These are phyloP conservation scores for Ephestia elutella DNA, from an alignment of 1,140 invertebrate genomes.

Conservation along the genomic window DNA sequence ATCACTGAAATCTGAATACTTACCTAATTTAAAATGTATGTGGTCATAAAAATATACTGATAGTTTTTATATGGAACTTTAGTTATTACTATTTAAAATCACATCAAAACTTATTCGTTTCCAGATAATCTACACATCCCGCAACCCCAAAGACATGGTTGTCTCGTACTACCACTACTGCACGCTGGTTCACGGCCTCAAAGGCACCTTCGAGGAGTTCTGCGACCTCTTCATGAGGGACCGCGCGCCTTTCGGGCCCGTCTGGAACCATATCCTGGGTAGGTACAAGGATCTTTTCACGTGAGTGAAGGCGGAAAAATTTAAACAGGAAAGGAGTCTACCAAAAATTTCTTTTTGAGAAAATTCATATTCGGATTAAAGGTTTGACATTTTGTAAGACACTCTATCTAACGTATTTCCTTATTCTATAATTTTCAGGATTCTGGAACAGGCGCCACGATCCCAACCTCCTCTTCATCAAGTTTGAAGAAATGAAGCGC, in stretches of 20 bases:
- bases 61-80: too few species aligned
- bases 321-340: too few species aligned
- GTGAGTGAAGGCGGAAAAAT: too few species aligned
- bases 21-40: too few species aligned
- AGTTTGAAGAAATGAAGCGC: conserved; percentile 90
- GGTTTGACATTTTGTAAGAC: too few species aligned
- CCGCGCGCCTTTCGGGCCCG: conserved; percentile 79
- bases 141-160: conserved; percentile 95
- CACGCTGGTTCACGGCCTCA: conserved; percentile 80
- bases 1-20: too few species aligned
- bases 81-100: too few species aligned
- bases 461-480: conserved; percentile 86
- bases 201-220: conserved; percentile 87
- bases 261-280: conserved; percentile 82
- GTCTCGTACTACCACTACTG: conserved; percentile 95
- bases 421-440: conserved; percentile 27
- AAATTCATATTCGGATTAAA: too few species aligned
- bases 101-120: conserved; percentile 35
- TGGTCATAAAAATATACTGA: too few species aligned
- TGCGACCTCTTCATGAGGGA: conserved; percentile 84
- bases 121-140: conserved; percentile 90
- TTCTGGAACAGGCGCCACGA: conserved; percentile 83
- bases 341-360: too few species aligned
- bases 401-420: too few species aligned
- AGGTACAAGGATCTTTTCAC: too few species aligned